Conservation (phyloP, 2,113 vertebrate genomes). For the Dendrocopos noguchii region DNA sequence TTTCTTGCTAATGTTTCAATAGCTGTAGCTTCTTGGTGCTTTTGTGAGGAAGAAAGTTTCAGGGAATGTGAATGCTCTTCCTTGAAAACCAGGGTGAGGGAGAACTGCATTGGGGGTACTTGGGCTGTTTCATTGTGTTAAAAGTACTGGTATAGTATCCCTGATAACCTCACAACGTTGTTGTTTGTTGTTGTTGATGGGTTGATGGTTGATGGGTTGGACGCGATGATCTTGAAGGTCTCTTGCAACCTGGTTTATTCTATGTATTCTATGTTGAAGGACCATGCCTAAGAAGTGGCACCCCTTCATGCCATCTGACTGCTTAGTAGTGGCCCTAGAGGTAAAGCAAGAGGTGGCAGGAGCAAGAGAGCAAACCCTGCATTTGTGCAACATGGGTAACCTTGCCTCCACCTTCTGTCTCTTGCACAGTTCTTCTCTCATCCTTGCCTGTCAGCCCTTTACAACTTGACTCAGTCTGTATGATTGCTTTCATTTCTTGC, state of each 20-base stretch:
- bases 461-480: background rate
- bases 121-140: background rate
- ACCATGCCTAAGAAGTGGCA: background rate
- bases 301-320: rapidly evolving
- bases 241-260: too few species aligned
- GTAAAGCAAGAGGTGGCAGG: background rate
- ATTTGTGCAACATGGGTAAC: background rate
- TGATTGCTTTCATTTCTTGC: background rate
- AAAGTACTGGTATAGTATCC: background rate
- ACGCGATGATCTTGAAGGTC: too few species aligned
- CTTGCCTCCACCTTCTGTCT: background rate
- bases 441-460: background rate
- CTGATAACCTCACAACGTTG: background rate
- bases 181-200: background rate
- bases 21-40: background rate
- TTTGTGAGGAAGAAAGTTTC: background rate
- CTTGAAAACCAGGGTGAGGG: background rate
- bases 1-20: background rate
- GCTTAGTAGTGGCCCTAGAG: too few species aligned
- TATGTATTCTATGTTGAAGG: too few species aligned
- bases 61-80: background rate
- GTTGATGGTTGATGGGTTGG: too few species aligned
- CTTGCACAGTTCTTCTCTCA: background rate
- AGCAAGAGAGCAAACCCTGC: background rate
- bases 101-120: background rate